Evolutionary conservation across 2,797 vertebrate species (phyloP), one percentile per base, ranked within the genome.

Genomic region (Sebastes oblongus): DNA sequence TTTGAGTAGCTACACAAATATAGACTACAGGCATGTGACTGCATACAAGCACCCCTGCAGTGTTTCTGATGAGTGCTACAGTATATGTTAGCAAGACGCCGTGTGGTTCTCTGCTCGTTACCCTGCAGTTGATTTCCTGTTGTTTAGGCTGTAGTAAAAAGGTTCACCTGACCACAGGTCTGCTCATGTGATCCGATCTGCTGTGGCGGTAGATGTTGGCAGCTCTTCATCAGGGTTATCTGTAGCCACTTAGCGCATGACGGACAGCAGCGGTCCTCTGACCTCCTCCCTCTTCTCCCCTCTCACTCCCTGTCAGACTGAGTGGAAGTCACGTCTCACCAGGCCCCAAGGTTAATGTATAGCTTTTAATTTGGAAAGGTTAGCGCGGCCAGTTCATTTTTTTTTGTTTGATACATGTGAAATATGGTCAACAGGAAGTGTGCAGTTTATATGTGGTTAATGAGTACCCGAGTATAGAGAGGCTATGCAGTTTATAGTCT

Each of bases 321-420:
- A 88, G 82, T 87, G 80, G 81, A 92, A 90, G 87, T 90, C 89
- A 93, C 80, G 78, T 91, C 87, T 85, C 85, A 36, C 56, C 62
- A 60, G 77, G 72, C 71, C 72, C 73, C 1, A 3, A 61, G 87
- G 92, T 93, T 93, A 93, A 94, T 92, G 76, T 90, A 86, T 75
- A 92, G 89, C 86, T 88, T 87, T 87, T 92, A 64, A 85, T 89
- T 86, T 83, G 79, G 68, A 90, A 88, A 88, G 87, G 84, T 89
- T 86, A 81, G 42, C 34, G 25, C n/a, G 14, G 68, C 65, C 22
- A 32, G 77, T 77, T 50, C 18, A 54, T 75, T 78, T 86, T 59
- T 61, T 80, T 29, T 24, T 36, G 22, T 64, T 59, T 73, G 24
- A 71, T 29, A 56, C 74, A 54, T 82, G 70, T 81, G 75, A 87